Evolutionary conservation across 2,797 vertebrate genomes (phyloP).

Genomic region (Spea hammondii): DNA sequence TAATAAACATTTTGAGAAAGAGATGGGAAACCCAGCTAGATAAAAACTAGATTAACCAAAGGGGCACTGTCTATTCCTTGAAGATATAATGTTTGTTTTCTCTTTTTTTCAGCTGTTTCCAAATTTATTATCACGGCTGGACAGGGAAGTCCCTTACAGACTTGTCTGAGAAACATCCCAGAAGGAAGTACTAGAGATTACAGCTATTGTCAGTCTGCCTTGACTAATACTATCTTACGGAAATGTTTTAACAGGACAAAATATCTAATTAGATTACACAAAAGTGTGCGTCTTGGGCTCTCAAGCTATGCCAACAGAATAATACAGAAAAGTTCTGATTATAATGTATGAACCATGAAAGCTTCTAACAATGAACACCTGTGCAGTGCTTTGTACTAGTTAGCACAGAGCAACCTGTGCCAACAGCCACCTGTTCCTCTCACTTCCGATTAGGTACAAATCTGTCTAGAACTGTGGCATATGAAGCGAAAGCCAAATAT

Average conservation of each 20-base stretch:
- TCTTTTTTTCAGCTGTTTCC: conserved; percentile 9
- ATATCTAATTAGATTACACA: conserved; percentile 61
- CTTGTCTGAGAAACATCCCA: conserved; percentile 60
- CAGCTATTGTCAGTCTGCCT: conserved; percentile 54
- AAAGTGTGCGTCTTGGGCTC: conserved; percentile 22
- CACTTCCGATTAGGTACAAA: no score
- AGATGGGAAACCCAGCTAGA: no score
- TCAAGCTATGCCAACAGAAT: conserved; percentile 9
- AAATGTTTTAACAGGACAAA: conserved; percentile 57
- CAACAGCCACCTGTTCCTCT: background rate
- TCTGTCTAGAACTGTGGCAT: no score
- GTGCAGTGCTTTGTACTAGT: background rate
- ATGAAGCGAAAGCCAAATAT: no score
- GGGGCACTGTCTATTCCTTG: background rate
- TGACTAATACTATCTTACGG: conserved; percentile 54
- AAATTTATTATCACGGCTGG: conserved; percentile 37
- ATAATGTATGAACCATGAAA: background rate
- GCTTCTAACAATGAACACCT: background rate
- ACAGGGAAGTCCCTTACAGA: conserved; percentile 54
- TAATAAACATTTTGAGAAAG: no score
- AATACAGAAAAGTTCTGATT: conserved; percentile 16
- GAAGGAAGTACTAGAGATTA: conserved; percentile 60
- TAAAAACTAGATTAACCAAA: conserved; percentile 5
- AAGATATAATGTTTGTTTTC: conserved; percentile 30
- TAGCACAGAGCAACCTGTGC: background rate